A percentile compares a stretch with the other conserved stretches of the same genome.
Conservation (phyloP, 2,113 vertebrate genomes). For the Phalacrocorax aristotelis region DNA sequence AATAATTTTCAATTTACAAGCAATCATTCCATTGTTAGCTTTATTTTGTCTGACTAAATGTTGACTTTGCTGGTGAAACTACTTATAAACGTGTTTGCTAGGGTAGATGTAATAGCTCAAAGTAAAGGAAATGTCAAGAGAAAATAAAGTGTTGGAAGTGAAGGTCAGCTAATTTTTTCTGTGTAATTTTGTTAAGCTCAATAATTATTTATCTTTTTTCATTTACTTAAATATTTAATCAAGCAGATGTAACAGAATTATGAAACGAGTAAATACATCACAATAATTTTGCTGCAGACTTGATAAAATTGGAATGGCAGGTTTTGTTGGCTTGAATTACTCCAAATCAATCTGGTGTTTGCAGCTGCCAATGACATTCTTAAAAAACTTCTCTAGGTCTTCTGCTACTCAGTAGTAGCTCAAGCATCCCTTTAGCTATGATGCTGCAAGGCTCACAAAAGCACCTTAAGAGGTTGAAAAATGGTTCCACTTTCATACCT, state of each 20-base stretch:
- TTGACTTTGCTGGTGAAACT: constrained; percentile 11
- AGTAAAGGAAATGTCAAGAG: constrained; percentile 48
- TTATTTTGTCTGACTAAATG: constrained; percentile 21
- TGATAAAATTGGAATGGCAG: neutral
- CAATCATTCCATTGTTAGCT: constrained; percentile 7
- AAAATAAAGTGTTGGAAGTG: neutral
- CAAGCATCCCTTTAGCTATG: neutral
- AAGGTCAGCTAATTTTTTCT: constrained; percentile 32
- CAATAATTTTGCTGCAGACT: neutral
- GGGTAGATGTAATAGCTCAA: neutral
- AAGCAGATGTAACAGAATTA: neutral
- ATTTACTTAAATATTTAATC: constrained; percentile 18
- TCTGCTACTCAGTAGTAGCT: neutral
- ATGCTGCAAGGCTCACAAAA: neutral
- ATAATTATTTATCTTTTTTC: constrained; percentile 5
- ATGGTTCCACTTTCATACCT: neutral
- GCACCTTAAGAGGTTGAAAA: neutral
- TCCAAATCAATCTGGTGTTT: constrained; percentile 1
- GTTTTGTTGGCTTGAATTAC: neutral
- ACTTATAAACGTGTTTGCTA: neutral
- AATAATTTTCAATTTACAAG: neutral
- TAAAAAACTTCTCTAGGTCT: neutral
- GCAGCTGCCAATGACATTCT: neutral
- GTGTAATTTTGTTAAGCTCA: neutral
- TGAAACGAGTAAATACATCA: constrained; percentile 27